These are phyloP conservation scores for Lagopus muta DNA, from an alignment of 2,113 vertebrate genomes.

Conservation along the genomic window DNA sequence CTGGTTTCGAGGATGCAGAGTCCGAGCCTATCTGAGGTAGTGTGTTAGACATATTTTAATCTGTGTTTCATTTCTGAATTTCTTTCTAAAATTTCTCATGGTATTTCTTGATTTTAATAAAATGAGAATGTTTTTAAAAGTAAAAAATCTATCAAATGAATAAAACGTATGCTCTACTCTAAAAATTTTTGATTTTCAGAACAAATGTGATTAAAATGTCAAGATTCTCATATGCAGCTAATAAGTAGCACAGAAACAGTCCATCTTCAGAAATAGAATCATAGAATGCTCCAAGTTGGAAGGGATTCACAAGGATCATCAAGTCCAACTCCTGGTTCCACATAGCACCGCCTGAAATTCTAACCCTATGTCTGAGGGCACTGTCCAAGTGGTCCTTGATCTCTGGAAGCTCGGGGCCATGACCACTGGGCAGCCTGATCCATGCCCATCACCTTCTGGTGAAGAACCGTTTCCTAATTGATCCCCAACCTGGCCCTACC, in stretches of 20 bases:
- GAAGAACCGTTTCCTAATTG: not conserved
- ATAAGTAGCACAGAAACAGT: not conserved
- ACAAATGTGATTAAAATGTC: not conserved
- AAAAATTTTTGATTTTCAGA: not conserved
- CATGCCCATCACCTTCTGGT: not conserved
- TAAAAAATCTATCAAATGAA: not conserved
- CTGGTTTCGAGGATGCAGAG: slow-evolving; percentile 87
- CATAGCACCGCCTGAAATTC: not conserved
- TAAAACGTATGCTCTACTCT: not conserved
- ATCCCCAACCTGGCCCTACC: not conserved
- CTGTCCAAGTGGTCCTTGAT: not conserved
- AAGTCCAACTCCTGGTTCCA: not conserved
- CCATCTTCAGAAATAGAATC: not conserved
- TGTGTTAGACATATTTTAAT: not conserved
- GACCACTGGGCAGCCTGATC: not conserved
- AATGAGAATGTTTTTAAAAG: not conserved
- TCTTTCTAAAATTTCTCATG: not conserved
- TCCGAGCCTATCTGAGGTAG: slow-evolving; percentile 88
- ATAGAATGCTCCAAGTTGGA: not conserved
- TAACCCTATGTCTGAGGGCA: not conserved
- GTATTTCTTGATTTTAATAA: not conserved
- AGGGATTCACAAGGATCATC: not conserved
- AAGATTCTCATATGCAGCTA: not conserved
- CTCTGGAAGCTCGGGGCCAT: not conserved
- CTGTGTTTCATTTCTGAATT: not conserved